A percentile compares a stretch with the other conserved stretches of the same genome.
These are phyloP conservation scores for Megaleporinus macrocephalus DNA, from an alignment of 2,113 vertebrate genomes.

Conservation along the genomic window DNA sequence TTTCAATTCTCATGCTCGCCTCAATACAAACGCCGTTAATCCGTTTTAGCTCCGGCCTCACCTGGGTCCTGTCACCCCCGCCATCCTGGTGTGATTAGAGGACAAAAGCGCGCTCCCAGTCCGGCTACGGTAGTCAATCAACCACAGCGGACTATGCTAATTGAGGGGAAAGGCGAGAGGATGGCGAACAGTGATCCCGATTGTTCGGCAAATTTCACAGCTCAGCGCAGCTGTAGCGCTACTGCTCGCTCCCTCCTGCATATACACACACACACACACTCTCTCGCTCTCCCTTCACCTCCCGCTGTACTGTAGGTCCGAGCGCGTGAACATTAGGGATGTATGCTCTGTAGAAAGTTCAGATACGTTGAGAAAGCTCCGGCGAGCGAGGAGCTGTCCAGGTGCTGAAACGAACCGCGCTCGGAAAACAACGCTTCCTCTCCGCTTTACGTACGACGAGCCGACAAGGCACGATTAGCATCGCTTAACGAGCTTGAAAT, in stretches of 20 bases:
- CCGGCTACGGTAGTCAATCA: conserved; percentile 79
- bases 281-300: conserved; percentile 14
- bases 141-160: conserved; percentile 88
- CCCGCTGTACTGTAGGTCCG: conserved; percentile 7
- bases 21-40: conserved; percentile 43
- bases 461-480: neutral
- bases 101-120: conserved; percentile 78
- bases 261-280: neutral
- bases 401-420: conserved; percentile 48
- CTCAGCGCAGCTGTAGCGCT: conserved; percentile 77
- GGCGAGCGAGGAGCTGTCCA: conserved; percentile 54
- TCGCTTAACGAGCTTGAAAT: neutral
- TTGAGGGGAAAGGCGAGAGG: conserved; percentile 76
- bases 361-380: neutral
- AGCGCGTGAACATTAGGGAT: neutral
- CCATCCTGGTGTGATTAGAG: conserved; percentile 80
- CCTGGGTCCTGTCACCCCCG: conserved; percentile 83
- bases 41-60: conserved; percentile 78
- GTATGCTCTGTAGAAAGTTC: neutral
- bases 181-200: conserved; percentile 79
- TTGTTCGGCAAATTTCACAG: conserved; percentile 81
- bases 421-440: too few relatives aligned
- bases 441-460: neutral
- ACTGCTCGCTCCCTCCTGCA: conserved; percentile 12
- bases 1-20: conserved; percentile 22